Conservation (phyloP, 2,797 vertebrate species). For the Melanotaenia trifasciata region DNA sequence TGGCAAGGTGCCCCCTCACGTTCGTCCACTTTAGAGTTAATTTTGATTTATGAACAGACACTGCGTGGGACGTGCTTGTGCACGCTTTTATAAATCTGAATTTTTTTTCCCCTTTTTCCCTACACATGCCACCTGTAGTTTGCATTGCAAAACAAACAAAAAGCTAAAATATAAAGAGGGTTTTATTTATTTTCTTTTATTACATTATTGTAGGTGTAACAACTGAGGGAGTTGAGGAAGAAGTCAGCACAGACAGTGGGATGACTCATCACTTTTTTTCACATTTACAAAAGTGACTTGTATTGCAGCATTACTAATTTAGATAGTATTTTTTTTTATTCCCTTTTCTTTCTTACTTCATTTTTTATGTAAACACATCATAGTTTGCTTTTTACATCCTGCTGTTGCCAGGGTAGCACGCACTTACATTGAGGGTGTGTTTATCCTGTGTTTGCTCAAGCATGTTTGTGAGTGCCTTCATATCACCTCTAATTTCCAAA, state of each 20-base stretch:
- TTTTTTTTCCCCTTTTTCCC: too few relatives aligned
- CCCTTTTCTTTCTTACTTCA: too few relatives aligned
- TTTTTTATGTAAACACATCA: neutral
- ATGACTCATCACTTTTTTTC: constrained; percentile 30
- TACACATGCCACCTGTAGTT: too few relatives aligned
- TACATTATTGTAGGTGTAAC: constrained; percentile 7
- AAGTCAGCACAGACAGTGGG: constrained; percentile 26
- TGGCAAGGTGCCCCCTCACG: too few relatives aligned
- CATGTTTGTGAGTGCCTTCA: neutral
- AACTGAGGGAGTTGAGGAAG: constrained; percentile 12
- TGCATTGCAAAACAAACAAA: neutral
- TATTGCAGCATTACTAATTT: constrained; percentile 49
- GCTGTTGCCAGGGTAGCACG: constrained; percentile 24
- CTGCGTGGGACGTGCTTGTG: too few relatives aligned
- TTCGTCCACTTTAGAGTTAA: too few relatives aligned
- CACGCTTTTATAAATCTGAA: too few relatives aligned
- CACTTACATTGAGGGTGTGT: neutral
- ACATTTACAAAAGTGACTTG: constrained; percentile 38
- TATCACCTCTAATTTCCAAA: constrained; percentile 6
- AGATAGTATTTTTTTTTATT: constrained; percentile 39
- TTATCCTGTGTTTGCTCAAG: constrained; percentile 19
- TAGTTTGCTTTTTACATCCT: neutral
- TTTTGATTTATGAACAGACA: too few relatives aligned
- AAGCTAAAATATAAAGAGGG: neutral
- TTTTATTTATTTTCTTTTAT: neutral